These are phyloP conservation scores for Pocillopora grandis DNA, from an alignment of 92 coral and sea anemone genomes.

Conservation along the genomic window DNA sequence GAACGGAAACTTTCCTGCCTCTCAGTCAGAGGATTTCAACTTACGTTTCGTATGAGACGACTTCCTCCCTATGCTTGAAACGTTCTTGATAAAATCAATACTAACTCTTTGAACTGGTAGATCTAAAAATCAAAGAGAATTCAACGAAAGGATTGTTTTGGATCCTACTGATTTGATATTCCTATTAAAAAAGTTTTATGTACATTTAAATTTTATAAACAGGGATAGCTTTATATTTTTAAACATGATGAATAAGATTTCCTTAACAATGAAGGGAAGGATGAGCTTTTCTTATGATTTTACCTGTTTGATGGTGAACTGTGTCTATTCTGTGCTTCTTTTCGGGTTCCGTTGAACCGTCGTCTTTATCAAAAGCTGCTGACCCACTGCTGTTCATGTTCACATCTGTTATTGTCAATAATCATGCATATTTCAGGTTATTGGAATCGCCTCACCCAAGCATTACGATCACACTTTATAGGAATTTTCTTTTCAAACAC, in stretches of 20 bases:
- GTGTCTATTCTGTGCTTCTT: not conserved
- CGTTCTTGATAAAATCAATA: constrained; percentile 13
- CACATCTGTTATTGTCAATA: not conserved
- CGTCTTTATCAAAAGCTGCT: constrained; percentile 1
- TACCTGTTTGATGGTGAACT: constrained; percentile 14
- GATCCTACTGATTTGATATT: too few relatives aligned
- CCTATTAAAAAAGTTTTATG: too few relatives aligned
- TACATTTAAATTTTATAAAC: too few relatives aligned
- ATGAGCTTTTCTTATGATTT: not conserved
- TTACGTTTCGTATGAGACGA: constrained; percentile 8
- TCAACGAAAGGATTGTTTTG: too few relatives aligned
- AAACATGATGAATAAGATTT: too few relatives aligned
- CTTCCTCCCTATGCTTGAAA: not conserved
- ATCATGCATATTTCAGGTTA: too few relatives aligned
- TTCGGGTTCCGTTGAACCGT: constrained; percentile 32
- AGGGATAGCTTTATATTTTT: too few relatives aligned
- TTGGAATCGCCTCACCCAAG: too few relatives aligned
- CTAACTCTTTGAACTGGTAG: constrained; percentile 2
- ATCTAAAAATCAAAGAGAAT: not conserved
- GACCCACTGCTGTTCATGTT: constrained; percentile 11
- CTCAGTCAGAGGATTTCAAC: not conserved
- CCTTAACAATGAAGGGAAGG: not conserved
- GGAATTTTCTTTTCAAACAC: too few relatives aligned
- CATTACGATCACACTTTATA: too few relatives aligned
- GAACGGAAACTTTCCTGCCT: not conserved